These are phyloP conservation scores for Albula glossodonta DNA, from an alignment of 2,113 vertebrate species.

Conservation along the genomic window DNA sequence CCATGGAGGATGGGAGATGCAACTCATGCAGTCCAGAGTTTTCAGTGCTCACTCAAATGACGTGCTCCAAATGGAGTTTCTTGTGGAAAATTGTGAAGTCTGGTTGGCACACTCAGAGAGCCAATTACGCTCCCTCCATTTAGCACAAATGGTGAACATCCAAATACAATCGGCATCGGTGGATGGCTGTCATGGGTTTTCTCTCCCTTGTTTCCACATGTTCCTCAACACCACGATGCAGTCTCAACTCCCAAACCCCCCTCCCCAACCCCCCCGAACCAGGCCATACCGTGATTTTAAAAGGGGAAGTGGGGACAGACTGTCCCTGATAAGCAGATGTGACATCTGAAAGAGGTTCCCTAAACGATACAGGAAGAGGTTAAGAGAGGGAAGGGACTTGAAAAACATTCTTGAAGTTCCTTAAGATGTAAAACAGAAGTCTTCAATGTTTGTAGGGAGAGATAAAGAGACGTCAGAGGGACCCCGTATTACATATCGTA, in stretches of 20 bases:
- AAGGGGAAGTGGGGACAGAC: background rate
- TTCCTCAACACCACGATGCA: background rate
- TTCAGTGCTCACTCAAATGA: background rate
- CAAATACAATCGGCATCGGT: background rate
- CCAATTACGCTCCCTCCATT: background rate
- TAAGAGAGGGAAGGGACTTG: background rate
- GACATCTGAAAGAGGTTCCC: background rate
- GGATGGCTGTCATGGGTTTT: background rate
- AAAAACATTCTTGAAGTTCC: background rate
- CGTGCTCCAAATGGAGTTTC: background rate
- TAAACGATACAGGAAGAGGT: background rate
- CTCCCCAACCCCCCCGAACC: background rate
- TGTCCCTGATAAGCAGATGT: background rate
- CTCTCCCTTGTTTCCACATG: too few species aligned
- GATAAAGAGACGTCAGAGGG: too few species aligned
- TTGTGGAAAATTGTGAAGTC: background rate
- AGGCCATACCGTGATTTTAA: too few species aligned
- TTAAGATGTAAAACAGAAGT: too few species aligned
- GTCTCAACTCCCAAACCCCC: background rate
- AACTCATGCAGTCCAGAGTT: background rate
- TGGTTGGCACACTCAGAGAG: background rate
- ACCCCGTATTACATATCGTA: too few species aligned
- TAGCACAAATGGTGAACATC: background rate
- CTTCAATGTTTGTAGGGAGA: too few species aligned
- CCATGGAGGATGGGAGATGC: background rate